A percentile compares a stretch with the other conserved stretches of the same genome.
Evolutionary conservation across 2,113 vertebrate genomes (phyloP).

Genomic region (Pardalotus punctatus): DNA sequence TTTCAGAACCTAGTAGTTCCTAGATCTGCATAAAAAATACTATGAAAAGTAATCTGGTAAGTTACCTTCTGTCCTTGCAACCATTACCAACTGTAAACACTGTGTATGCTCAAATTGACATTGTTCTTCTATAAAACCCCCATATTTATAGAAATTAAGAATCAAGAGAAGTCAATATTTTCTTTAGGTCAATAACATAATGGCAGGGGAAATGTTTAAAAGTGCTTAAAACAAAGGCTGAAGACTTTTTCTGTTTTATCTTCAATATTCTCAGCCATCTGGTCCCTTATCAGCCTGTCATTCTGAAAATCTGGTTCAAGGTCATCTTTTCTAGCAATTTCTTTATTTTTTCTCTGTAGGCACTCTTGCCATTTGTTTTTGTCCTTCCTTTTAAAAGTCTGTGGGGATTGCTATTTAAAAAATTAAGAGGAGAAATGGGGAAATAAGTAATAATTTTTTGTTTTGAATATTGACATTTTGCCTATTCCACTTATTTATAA

Average conservation of each 20-base stretch:
- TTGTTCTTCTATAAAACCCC: neutral
- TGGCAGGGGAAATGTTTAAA: neutral
- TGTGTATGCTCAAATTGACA: neutral
- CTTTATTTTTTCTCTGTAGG: neutral
- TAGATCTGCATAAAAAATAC: neutral
- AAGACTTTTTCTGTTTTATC: neutral
- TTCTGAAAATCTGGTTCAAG: neutral
- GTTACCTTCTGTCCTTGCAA: neutral
- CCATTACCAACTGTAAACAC: neutral
- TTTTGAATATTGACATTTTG: neutral
- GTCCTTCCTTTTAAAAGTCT: neutral
- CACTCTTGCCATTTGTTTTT: neutral
- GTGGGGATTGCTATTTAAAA: neutral
- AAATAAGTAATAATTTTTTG: neutral
- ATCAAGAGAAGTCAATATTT: fast-evolving
- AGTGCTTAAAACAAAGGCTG: neutral
- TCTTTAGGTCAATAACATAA: neutral
- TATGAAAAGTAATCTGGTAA: neutral
- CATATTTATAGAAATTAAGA: neutral
- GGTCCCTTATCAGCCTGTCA: neutral
- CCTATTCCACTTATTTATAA: neutral
- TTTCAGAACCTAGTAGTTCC: neutral
- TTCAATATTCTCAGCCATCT: neutral
- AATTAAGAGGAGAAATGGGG: neutral
- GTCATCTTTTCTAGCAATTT: neutral